Percentiles rank a stretch among this genome's conserved stretches.
phyloP scores from a whole-genome alignment of 2,113 vertebrate genomes.

The Plotosus lineatus region DNA sequence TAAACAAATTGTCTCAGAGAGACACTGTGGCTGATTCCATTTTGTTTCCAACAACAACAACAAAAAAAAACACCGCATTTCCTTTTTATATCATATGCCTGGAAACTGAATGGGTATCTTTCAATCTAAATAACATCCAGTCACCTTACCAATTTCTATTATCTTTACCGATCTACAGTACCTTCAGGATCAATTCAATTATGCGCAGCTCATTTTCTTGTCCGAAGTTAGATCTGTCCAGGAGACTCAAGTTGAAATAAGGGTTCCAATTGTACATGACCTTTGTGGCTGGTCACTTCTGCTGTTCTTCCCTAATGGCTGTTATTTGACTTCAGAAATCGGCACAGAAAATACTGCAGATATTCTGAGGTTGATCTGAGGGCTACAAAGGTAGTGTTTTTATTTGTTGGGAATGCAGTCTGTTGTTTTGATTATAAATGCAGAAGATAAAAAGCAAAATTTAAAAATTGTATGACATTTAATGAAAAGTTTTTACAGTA shows the following conservation, averaged over 20 bases:
- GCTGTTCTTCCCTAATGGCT: slow-evolving; percentile 2
- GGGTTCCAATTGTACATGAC: slow-evolving; percentile 3
- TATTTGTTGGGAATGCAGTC: background rate
- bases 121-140: background rate
- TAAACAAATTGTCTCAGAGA: too few relatives aligned
- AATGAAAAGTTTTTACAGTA: background rate
- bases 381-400: background rate
- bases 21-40: too few relatives aligned
- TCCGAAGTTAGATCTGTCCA: background rate
- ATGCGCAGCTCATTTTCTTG: slow-evolving; percentile 15
- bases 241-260: background rate
- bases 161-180: too few relatives aligned
- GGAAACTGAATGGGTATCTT: too few relatives aligned
- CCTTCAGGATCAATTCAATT: background rate
- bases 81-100: too few relatives aligned
- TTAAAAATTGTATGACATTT: background rate
- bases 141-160: background rate
- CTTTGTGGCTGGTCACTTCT: background rate
- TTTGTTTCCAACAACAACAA: too few relatives aligned
- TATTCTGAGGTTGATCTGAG: background rate
- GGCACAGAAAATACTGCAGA: background rate
- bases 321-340: slow-evolving; percentile 32
- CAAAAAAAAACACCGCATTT: too few relatives aligned
- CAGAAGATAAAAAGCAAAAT: background rate
- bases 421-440: background rate